Conservation (phyloP, 1,140 invertebrate species). For the Pseudomyrmex dendroicus region DNA sequence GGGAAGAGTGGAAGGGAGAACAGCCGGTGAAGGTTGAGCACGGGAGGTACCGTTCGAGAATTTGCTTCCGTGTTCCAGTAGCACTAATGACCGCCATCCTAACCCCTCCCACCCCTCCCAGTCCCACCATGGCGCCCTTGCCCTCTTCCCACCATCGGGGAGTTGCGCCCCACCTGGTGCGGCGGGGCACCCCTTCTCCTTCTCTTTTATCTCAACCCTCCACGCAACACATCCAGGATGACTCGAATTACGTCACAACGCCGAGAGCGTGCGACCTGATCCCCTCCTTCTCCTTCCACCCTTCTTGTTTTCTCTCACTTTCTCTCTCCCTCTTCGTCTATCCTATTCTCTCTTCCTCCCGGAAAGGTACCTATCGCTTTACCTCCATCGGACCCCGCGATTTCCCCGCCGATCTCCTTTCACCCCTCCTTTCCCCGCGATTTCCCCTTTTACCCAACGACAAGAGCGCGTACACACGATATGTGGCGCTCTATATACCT, state of each 20-base stretch:
- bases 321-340: background rate
- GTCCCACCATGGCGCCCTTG: conserved; percentile 67
- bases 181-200: conserved; percentile 30
- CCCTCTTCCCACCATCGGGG: conserved; percentile 22
- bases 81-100: conserved; percentile 78
- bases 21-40: conserved; percentile 54
- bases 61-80: conserved; percentile 78
- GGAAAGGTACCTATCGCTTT: conserved; percentile 38
- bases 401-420: conserved; percentile 14
- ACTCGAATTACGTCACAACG: conserved; percentile 74
- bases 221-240: conserved; percentile 56
- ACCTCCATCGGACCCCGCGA: conserved; percentile 22
- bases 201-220: conserved; percentile 32
- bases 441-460: background rate
- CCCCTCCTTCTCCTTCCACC: background rate
- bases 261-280: conserved; percentile 51
- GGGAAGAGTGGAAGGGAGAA: background rate
- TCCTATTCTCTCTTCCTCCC: background rate
- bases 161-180: conserved; percentile 34
- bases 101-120: conserved; percentile 40
- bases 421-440: background rate
- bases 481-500: conserved; percentile 66
- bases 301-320: background rate
- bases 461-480: conserved; percentile 63
- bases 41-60: conserved; percentile 52